Conservation (phyloP, 2,797 vertebrate genomes). For the Pangasius djambal region DNA sequence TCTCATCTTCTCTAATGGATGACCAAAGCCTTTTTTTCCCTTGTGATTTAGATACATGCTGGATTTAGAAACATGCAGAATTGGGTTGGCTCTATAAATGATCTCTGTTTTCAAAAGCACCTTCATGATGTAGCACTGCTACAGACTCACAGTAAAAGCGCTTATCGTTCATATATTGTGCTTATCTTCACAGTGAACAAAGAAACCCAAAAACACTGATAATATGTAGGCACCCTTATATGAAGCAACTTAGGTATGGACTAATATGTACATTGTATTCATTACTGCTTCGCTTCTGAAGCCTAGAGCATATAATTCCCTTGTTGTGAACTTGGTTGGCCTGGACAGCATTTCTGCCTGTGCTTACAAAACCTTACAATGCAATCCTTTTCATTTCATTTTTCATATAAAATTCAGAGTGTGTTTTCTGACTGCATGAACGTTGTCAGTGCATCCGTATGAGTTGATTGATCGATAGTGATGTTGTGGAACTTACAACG, state of each 20-base stretch:
- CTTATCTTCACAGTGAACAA: not conserved
- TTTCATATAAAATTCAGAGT: not conserved
- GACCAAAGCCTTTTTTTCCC: not conserved
- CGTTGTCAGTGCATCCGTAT: slow-evolving; percentile 1
- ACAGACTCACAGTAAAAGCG: not conserved
- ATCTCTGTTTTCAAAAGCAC: not conserved
- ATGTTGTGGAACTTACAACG: slow-evolving; percentile 35
- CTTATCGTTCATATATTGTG: not conserved
- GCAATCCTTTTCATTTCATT: not conserved
- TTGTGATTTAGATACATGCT: not conserved
- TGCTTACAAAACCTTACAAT: too few species aligned
- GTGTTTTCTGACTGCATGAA: slow-evolving; percentile 23
- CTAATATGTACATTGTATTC: not conserved
- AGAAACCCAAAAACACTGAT: not conserved
- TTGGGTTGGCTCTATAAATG: not conserved
- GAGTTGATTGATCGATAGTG: slow-evolving; percentile 38
- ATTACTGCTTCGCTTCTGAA: not conserved
- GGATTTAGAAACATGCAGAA: slow-evolving; percentile 4
- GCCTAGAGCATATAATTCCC: not conserved
- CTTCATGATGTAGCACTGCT: not conserved
- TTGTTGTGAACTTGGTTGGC: not conserved
- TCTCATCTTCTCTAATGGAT: not conserved
- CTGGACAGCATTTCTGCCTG: not conserved
- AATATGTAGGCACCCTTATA: not conserved
- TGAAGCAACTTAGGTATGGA: not conserved